phyloP scores from a whole-genome alignment of 2,888 invertebrate genomes.

The Stenodema calcarata region DNA sequence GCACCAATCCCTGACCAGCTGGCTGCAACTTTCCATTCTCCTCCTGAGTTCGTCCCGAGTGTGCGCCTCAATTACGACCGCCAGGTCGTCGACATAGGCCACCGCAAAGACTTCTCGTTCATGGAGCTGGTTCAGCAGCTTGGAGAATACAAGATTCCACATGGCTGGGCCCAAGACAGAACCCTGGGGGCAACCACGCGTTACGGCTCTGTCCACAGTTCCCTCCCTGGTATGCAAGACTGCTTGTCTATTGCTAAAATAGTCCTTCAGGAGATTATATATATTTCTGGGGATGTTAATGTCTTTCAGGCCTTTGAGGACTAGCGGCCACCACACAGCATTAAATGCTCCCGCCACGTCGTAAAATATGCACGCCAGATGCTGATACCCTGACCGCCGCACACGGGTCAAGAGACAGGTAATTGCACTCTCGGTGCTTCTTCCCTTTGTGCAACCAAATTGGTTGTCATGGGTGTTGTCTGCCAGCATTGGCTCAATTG shows the following conservation, averaged over 20 bases:
- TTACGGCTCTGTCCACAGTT: not conserved
- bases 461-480: constrained; percentile 66
- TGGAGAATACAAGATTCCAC: constrained; percentile 54
- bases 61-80: not conserved
- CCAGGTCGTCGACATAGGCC: constrained; percentile 49
- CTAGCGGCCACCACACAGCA: constrained; percentile 59
- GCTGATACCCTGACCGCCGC: not conserved
- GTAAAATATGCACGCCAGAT: constrained; percentile 57
- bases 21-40: not conserved
- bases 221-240: constrained; percentile 45
- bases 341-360: constrained; percentile 60
- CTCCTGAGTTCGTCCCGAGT: not conserved
- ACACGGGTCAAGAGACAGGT: constrained; percentile 43
- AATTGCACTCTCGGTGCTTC: constrained; percentile 61
- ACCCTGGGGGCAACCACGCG: constrained; percentile 57
- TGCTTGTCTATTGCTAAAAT: constrained; percentile 55
- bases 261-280: constrained; percentile 56
- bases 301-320: constrained; percentile 55
- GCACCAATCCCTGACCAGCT: not conserved
- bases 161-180: too few species aligned
- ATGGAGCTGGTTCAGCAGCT: constrained; percentile 26
- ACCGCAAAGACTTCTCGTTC: not conserved
- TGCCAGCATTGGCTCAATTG: not conserved
- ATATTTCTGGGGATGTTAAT: constrained; percentile 56
- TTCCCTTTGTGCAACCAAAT: constrained; percentile 58